phyloP scores from a whole-genome alignment of 2,113 vertebrate genomes.

The Antechinus stuartii region DNA sequence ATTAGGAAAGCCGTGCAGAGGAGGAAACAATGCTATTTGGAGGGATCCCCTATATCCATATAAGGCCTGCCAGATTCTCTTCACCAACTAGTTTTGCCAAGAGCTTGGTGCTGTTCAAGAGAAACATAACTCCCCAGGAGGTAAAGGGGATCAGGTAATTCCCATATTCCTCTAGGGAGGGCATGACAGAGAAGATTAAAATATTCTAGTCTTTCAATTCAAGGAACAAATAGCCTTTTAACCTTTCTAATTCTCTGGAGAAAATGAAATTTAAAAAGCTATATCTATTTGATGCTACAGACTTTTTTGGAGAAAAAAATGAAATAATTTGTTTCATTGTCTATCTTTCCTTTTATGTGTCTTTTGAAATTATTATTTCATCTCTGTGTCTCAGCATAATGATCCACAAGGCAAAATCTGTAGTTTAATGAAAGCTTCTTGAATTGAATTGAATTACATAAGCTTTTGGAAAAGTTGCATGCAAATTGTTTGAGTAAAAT shows the following conservation, averaged over 20 bases:
- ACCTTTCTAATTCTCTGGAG: not conserved
- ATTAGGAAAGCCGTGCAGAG: not conserved
- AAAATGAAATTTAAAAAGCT: not conserved
- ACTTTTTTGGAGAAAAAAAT: not conserved
- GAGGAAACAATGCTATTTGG: slow-evolving; percentile 3
- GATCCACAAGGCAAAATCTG: not conserved
- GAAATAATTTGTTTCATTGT: not conserved
- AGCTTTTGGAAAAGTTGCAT: not conserved
- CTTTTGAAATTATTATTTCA: not conserved
- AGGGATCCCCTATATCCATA: not conserved
- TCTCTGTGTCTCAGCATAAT: not conserved
- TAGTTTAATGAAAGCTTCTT: not conserved
- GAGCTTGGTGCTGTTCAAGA: not conserved
- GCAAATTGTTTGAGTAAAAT: not conserved
- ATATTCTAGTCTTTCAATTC: not conserved
- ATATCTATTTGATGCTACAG: not conserved
- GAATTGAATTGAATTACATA: not conserved
- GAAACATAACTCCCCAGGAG: not conserved
- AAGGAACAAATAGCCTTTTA: not conserved
- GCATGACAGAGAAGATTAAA: not conserved
- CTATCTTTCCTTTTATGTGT: not conserved
- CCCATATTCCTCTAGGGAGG: not conserved
- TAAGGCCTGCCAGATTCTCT: not conserved
- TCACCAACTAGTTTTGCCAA: not conserved
- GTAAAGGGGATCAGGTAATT: not conserved